Evolutionary conservation across 2,888 invertebrate species (phyloP), one percentile per base, ranked within the genome.

Genomic region (Erpobdella octoculata): DNA sequence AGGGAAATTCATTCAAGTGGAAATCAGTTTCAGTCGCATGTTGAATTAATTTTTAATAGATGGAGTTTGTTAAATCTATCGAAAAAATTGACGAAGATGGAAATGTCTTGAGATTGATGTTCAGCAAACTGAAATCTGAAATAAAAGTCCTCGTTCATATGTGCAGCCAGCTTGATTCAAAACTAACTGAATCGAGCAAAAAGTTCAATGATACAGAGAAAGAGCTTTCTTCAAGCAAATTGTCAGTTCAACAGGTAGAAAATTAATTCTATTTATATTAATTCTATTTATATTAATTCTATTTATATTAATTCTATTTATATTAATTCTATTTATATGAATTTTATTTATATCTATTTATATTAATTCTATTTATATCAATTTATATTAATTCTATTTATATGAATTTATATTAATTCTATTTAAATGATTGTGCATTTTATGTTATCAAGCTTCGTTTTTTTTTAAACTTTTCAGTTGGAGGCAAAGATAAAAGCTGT

Each of bases 121-220:
- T 98, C 79, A 94, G 93, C 82, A 94, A 97, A 85, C 94, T 98
- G 91, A 97, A 97, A 86, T 93, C 93, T 70, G 98, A 98, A 84
- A 93, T 96, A 28, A 96, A 95, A 85, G 94, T 94, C 80, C 88
- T 97, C 77, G 91, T 93, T 66, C 80, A 76, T 31, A 78, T 93
- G 67, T 90, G 93, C 82, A 89, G 90, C 79, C 90, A 91, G 74
- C 87, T 97, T 76, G 96, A 97, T 84, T 87, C 89, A 2, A 89
- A 89, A 75, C 93, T 95, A 83, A 87, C 88, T 74, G 95, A 96
- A 80, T 77, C 74, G 77, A 91, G 91, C 81, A 92, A 91, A 83
- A 95, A 94, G 86, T 88, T 93, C 75, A 90, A 90, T 71, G 91
- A 92, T 79, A 91, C 92, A 80, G 94, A 94, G 82, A 91, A 91